Evolutionary conservation across 2,113 vertebrate species (phyloP), one percentile per base, ranked within the genome.

Genomic region (Patagioenas fasciata): DNA sequence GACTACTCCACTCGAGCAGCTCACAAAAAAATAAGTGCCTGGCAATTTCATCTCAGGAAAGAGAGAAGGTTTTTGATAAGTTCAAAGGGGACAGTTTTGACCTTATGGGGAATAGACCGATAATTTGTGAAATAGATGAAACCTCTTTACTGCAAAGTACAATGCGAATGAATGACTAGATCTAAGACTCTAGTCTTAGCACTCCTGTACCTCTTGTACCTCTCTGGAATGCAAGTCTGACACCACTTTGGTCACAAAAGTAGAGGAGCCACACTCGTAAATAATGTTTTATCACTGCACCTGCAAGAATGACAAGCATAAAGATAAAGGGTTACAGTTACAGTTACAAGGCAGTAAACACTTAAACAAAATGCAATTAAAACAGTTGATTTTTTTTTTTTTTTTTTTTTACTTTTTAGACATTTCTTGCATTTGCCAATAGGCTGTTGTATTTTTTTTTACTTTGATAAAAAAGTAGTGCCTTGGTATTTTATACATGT

Each of bases 111-210:
- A 88, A 85, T 5, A 90, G 64, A 82, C 47, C 15, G 11, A 36
- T 67, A 81, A 88, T 88, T 90, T 86, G 81, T 81, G 25, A 94
- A 90, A 88, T 34, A 91, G 40, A 69, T 81, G 32, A 53, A 96
- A 95, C 86, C 56, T 65, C 48, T 71, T 85, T 50, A 53, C 73
- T 73, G 62, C 19, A 72, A 89, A 89, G 15, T 7, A 50, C 83
- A 81, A n/a, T 62, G 54, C 48, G 80, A 94, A 80, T 70, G 73
- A 92, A 85, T 57, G 12, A 85, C 32, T 82, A 64, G 28, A 42
- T 66, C 47, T 80, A 85, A 89, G 24, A 24, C 23, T 40, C 40
- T 14, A 40, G 40, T 40, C 40, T 40, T 40, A 40, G 40, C n/a
- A 75, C 40, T 19, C 36, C 50, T 92, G 16, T 58, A 53, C n/a